Percentiles rank a stretch among this genome's conserved stretches.
Evolutionary conservation across 2,888 invertebrate species (phyloP).

Genomic region (Hirudinaria manillensis): DNA sequence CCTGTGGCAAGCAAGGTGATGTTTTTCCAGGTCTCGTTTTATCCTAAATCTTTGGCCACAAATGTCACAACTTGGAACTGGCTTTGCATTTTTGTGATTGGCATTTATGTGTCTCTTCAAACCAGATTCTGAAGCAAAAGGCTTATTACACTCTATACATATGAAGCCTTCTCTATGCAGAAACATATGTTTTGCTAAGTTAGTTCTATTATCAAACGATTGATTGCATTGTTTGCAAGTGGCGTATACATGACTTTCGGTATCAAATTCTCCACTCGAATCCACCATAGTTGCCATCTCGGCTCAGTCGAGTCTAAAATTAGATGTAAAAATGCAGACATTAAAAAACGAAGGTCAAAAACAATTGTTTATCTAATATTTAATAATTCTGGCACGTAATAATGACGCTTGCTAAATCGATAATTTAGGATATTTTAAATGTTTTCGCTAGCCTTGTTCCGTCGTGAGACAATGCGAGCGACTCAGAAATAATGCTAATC

Average conservation of each 20-base stretch:
- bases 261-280: conserved; percentile 1
- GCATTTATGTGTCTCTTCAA: conserved; percentile 34
- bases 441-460: no score
- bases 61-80: conserved; percentile 20
- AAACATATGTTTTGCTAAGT: conserved; percentile 35
- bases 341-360: no score
- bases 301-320: no score
- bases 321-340: no score
- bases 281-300: neutral
- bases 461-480: no score
- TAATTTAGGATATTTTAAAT: no score
- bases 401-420: no score
- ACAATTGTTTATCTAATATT: no score
- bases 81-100: conserved; percentile 28
- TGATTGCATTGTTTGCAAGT: conserved; percentile 28
- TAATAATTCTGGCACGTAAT: no score
- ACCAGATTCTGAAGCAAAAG: conserved; percentile 33
- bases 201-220: conserved; percentile 31
- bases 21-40: conserved; percentile 35
- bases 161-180: conserved; percentile 37
- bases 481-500: no score
- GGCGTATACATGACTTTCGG: conserved; percentile 8
- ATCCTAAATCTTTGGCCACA: conserved; percentile 27
- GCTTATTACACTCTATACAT: conserved; percentile 35
- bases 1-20: conserved; percentile 34